These are phyloP conservation scores for Toxotes jaculatrix DNA, from an alignment of 2,113 vertebrate genomes.

Conservation along the genomic window DNA sequence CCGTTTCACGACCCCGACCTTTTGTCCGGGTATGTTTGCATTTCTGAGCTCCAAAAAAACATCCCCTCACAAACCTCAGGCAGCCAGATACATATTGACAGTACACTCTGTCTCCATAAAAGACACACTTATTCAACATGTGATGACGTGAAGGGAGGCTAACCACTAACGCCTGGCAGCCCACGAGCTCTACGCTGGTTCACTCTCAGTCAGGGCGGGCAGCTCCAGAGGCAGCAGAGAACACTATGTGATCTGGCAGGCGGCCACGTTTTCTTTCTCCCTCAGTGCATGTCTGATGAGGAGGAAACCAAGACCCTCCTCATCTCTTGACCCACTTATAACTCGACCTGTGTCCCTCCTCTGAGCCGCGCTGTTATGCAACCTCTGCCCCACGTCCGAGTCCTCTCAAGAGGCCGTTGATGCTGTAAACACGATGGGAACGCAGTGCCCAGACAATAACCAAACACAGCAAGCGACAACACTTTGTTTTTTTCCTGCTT, in stretches of 20 bases:
- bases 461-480: not conserved
- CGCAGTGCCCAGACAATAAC: slow-evolving; percentile 16
- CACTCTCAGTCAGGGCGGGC: not conserved
- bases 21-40: slow-evolving; percentile 48
- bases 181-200: not conserved
- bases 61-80: slow-evolving; percentile 1
- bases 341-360: slow-evolving; percentile 19
- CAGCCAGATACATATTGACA: slow-evolving; percentile 8
- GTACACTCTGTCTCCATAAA: slow-evolving; percentile 13
- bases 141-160: slow-evolving; percentile 6
- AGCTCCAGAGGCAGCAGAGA: slow-evolving; percentile 13
- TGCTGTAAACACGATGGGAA: slow-evolving; percentile 42
- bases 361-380: slow-evolving; percentile 54
- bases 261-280: slow-evolving; percentile 48
- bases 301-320: slow-evolving; percentile 54
- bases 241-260: slow-evolving; percentile 75
- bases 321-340: slow-evolving; percentile 45
- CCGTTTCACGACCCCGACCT: slow-evolving; percentile 68
- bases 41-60: slow-evolving; percentile 35
- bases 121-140: not conserved
- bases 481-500: not conserved
- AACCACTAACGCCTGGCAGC: slow-evolving; percentile 12
- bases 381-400: slow-evolving; percentile 10
- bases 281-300: slow-evolving; percentile 33
- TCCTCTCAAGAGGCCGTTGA: slow-evolving; percentile 9